phyloP scores from a whole-genome alignment of 2,888 invertebrate genomes.

The Monochamus alternatus region DNA sequence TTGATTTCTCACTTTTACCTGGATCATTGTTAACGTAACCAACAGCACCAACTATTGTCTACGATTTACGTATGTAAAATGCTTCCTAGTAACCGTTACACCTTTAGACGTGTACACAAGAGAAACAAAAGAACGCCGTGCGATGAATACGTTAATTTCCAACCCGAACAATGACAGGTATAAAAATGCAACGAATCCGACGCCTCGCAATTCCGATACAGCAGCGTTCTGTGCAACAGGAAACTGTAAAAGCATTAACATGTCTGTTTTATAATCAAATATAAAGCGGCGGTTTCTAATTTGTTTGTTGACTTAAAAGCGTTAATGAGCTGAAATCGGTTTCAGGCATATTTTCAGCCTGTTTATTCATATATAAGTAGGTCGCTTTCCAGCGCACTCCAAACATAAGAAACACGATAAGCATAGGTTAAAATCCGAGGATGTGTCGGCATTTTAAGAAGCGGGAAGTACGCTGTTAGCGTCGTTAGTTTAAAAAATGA shows the following conservation, averaged over 20 bases:
- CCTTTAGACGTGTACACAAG: background rate
- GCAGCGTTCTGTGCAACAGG: background rate
- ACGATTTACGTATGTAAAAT: background rate
- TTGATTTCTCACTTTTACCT: too few species aligned
- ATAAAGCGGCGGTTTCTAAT: conserved; percentile 1
- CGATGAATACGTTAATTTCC: conserved; percentile 14
- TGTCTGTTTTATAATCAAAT: too few species aligned
- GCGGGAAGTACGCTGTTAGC: too few species aligned
- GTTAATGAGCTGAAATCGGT: background rate
- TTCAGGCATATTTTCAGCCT: background rate
- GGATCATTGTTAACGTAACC: too few species aligned
- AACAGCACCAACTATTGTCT: background rate
- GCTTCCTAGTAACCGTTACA: conserved; percentile 1
- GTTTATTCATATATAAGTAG: background rate
- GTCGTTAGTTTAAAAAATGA: too few species aligned
- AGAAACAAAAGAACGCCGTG: conserved; percentile 21
- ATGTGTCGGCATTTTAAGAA: background rate
- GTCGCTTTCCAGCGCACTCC: background rate
- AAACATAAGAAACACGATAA: background rate
- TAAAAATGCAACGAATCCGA: background rate
- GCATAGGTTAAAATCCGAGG: background rate
- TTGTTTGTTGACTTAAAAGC: conserved; percentile 1
- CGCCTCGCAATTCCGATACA: background rate
- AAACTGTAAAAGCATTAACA: background rate
- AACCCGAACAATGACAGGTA: conserved; percentile 7